A percentile compares a stretch with the other conserved stretches of the same genome.
Conservation (phyloP, 2,888 invertebrate species). For the Anodontia alba region DNA sequence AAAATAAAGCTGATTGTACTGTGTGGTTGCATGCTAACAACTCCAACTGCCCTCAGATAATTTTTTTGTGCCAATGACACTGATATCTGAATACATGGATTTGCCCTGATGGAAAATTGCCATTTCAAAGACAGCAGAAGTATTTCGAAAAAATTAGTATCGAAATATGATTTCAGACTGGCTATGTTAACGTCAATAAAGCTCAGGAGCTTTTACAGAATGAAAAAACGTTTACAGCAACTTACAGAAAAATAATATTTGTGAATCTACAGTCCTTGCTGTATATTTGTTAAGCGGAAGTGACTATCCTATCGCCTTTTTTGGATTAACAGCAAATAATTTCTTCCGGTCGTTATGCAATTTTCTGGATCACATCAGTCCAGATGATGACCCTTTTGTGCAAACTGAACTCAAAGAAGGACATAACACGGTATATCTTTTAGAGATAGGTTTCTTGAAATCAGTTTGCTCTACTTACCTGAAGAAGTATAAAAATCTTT, state of each 20-base stretch:
- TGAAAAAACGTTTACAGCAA: background rate
- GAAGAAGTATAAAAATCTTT: background rate
- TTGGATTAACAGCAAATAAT: background rate
- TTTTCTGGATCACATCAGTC: constrained; percentile 1
- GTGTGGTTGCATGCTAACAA: background rate
- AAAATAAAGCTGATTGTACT: constrained; percentile 1
- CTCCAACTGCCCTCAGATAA: background rate
- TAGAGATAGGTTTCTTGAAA: background rate
- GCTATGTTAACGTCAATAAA: background rate
- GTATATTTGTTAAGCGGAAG: constrained; percentile 1
- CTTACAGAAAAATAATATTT: background rate
- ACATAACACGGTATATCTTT: background rate
- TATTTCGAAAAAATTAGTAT: background rate
- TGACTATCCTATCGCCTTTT: background rate
- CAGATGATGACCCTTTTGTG: background rate
- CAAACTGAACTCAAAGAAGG: background rate
- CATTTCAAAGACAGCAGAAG: background rate
- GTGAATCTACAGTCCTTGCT: background rate
- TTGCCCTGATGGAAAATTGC: background rate
- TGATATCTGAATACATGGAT: background rate
- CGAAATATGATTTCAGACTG: background rate
- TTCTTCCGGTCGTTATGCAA: background rate
- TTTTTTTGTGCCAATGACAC: constrained; percentile 4
- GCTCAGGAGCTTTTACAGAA: background rate
- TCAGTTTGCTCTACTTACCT: background rate